Base-by-base conservation (phyloP, 2,113 vertebrate genomes). In the Paracanthobrama guichenoti region DNA sequence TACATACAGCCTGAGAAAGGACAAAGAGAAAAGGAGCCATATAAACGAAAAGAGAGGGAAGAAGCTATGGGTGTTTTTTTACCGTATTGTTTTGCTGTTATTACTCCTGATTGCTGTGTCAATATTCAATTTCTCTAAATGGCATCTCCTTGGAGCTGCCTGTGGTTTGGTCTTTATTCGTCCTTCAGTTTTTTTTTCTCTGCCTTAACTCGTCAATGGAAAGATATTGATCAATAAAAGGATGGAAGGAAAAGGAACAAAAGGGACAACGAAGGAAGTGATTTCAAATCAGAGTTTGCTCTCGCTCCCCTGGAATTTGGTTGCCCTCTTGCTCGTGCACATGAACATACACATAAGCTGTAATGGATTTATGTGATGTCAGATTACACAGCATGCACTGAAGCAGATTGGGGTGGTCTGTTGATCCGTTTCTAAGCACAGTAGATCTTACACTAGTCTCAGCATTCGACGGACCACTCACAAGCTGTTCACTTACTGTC, bases 151-250 rank as follows among this genome's bases (percentile, higher is more conserved):
- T 39, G 20, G 64, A 53, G 77, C 44, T 72, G 31, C 57, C 67
- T 28, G 74, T 44, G 69, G 82, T 75, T 55, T 39, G 44, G 55
- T 66, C 85, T 85, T 78, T 55, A 62, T 22, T 81, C 11, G 46
- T 67, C 59, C 79, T 62, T 67, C 22, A 53, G 8, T 35, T 80
- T 44, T 78, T 28, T 31, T 71, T 82, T 83, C 35, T 75, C 16
- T 4, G 53, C 35, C 39, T 26, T 28, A 72, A 64, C 76, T 84
- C 55, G 73, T 80, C 72, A 81, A 92, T 92, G 85, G 85, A 79
- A 85, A 77, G 84, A 80, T 90, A 92, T 94, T 81, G 92, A 94
- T 93, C 86, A 57, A 26, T 81, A 74, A 87, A 89, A 89, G 91
- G 82, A 89, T 81, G 84, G 74, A n/a, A 79, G 82, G 71, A 87